Base-by-base conservation (phyloP, 2,888 invertebrate species). In the Caenorhabditis afra region DNA sequence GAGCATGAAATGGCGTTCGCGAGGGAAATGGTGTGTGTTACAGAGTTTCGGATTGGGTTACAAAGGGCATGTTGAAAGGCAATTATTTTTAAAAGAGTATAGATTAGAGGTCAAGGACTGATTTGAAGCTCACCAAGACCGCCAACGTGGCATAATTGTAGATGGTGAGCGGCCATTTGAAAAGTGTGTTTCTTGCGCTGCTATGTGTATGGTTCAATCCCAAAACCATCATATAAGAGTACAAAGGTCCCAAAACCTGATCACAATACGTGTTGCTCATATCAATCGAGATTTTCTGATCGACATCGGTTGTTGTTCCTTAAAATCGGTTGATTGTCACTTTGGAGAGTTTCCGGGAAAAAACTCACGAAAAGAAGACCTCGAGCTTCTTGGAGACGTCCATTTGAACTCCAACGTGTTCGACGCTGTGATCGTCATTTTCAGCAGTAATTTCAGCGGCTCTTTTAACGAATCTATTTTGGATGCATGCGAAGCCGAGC, bases 231-330 rank as follows among this genome's bases (percentile, higher is more conserved):
- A 84, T 84, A 44, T 84, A 84, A 20, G 77, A 66, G 50, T 82
- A 84, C 18, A 84, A 61, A 1, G 84, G 84, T 10, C 82, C 78
- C n/a, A 84, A 62, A 8, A 84, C 76, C 58, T 84, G 79, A 75
- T 84, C 82, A 55, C 81, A 79, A 22, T 84, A 84, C 0, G 84
- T 84, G 23, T 81, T 77, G 20, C 79, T 79, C 81, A 84, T 82
- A 55, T 84, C 84, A 16, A 84, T 84, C n/a, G 76, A 77, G 5
- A 73, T 67, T 58, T 75, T 79, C n/a, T 79, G 73, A 18, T 79
- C 79, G 0, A 47, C 66, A 61, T 71, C 78, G 1, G 67, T 65
- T 0, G 74, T 66, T 16, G 74, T 78, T 41, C 65, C 70, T 77
- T 11, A 53, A 66, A n/a, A n/a, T n/a, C n/a, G n/a, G n/a, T n/a